A percentile compares a stretch with the other conserved stretches of the same genome.
Conservation (phyloP, 2,797 vertebrate genomes). For the Neosalanx taihuensis region DNA sequence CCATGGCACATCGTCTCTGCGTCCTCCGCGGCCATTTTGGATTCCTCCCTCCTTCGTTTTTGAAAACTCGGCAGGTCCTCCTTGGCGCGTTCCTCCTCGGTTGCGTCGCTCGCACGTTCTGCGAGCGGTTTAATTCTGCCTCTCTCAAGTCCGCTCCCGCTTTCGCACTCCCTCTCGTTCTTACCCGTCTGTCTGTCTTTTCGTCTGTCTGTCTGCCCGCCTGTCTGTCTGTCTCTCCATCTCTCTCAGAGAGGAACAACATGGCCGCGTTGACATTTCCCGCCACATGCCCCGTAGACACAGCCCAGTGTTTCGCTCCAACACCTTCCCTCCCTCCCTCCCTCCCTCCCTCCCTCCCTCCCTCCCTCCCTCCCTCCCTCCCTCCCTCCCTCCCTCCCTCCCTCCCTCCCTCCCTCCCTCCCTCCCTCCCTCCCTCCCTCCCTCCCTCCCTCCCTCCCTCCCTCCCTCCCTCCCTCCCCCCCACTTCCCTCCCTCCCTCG, state of each 20-base stretch:
- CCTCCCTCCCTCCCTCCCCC: constrained; percentile 15
- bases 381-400: constrained; percentile 20
- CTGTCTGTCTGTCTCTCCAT: background rate
- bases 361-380: constrained; percentile 17
- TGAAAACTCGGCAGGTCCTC: too few relatives aligned
- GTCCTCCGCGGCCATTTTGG: too few relatives aligned
- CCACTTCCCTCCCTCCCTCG: constrained; percentile 34
- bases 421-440: constrained; percentile 32
- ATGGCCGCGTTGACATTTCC: constrained; percentile 80
- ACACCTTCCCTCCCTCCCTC: constrained; percentile 63
- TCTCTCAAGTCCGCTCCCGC: background rate
- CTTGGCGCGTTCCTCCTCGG: too few relatives aligned
- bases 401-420: constrained; percentile 37
- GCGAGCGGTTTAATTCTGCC: too few relatives aligned
- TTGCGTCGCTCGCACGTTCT: too few relatives aligned
- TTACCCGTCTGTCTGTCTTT: background rate
- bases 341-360: constrained; percentile 61
- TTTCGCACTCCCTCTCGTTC: background rate
- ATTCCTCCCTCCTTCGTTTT: too few relatives aligned
- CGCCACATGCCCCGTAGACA: constrained; percentile 77
- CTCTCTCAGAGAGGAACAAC: constrained; percentile 49
- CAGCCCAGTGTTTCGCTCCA: constrained; percentile 67
- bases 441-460: constrained; percentile 37
- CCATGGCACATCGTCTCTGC: too few relatives aligned
- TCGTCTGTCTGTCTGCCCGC: background rate